Percentiles rank a stretch among this genome's conserved stretches.
Evolutionary conservation across 2,797 vertebrate genomes (phyloP).

Genomic region (Hydrolagus colliei): DNA sequence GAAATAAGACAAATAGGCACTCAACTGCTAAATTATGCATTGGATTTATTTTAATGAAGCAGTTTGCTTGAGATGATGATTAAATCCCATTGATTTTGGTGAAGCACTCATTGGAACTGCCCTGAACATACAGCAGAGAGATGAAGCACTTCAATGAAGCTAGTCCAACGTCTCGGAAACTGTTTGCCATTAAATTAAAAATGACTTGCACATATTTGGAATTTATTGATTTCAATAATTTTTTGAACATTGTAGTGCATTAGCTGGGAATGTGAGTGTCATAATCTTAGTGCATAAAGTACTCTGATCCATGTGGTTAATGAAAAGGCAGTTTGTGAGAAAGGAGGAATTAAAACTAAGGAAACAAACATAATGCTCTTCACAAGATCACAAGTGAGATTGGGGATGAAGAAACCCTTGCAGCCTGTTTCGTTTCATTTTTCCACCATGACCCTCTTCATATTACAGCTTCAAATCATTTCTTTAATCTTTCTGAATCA

Average conservation of each 20-base stretch:
- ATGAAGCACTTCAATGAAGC: constrained; percentile 24
- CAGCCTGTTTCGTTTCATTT: too few relatives aligned
- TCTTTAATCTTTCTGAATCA: too few relatives aligned
- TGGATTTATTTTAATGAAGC: not conserved
- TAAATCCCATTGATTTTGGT: constrained; percentile 31
- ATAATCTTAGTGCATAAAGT: not conserved
- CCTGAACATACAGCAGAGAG: constrained; percentile 3
- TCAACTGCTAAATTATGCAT: not conserved
- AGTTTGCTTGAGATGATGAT: not conserved
- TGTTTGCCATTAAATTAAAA: constrained; percentile 28
- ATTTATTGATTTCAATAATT: constrained; percentile 19
- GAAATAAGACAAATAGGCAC: not conserved
- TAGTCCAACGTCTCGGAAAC: not conserved
- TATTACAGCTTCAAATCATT: too few relatives aligned
- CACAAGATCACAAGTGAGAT: too few relatives aligned
- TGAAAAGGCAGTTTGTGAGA: not conserved
- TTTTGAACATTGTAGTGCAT: not conserved
- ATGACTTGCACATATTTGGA: constrained; percentile 14
- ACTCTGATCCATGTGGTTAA: not conserved
- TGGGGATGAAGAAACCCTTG: too few relatives aligned
- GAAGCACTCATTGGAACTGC: constrained; percentile 24
- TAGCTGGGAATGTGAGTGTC: not conserved
- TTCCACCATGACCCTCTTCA: too few relatives aligned
- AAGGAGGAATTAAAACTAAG: not conserved
- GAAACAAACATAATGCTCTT: not conserved